phyloP scores from a whole-genome alignment of 35 echinoderm and acorn worm species.

The Eucidaris tribuloides region DNA sequence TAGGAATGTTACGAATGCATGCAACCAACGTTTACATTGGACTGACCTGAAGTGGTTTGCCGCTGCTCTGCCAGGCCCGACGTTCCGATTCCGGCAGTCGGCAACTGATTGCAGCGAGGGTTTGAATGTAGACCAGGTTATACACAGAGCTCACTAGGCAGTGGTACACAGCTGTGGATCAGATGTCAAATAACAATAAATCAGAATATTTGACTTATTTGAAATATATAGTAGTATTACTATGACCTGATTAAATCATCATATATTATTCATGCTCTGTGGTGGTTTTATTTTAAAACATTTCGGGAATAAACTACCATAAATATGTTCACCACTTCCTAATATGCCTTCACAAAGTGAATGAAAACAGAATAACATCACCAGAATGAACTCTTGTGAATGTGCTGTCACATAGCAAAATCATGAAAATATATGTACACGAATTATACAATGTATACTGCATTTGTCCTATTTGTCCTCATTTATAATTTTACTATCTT shows the following conservation, averaged over 20 bases:
- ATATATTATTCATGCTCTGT: background rate
- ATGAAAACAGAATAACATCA: no score
- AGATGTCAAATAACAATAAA: background rate
- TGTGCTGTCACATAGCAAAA: no score
- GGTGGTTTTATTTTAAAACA: background rate
- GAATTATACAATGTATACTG: no score
- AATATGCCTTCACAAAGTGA: no score
- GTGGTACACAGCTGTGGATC: constrained; percentile 59
- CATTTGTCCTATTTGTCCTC: no score
- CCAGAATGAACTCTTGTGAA: no score
- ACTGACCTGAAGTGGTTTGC: constrained; percentile 35
- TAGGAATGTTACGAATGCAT: no score
- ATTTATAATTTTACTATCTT: no score
- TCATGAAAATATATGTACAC: no score
- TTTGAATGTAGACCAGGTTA: constrained; percentile 64
- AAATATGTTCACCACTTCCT: no score
- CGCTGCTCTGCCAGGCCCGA: constrained; percentile 65
- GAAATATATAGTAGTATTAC: background rate
- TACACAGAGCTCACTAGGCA: constrained; percentile 64
- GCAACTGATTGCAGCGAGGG: constrained; percentile 70
- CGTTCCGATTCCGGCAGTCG: constrained; percentile 65
- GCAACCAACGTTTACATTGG: no score
- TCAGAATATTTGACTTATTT: background rate
- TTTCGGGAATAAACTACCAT: background rate
- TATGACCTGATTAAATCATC: background rate